Evolutionary conservation across 2,113 vertebrate genomes (phyloP).

Genomic region (Myiozetetes cayanensis): DNA sequence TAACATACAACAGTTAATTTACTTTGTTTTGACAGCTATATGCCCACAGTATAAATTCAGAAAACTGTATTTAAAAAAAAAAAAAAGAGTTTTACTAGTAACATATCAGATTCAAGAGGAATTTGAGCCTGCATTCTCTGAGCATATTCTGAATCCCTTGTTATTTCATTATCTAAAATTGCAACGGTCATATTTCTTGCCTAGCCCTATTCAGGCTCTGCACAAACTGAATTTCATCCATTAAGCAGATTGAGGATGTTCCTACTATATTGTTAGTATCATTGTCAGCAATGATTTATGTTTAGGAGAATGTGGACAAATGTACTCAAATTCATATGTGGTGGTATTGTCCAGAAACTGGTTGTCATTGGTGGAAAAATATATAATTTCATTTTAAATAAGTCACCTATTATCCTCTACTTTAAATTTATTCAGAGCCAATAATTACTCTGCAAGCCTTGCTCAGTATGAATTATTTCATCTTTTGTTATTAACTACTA

Average conservation of each 20-base stretch:
- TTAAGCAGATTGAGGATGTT: slow-evolving; percentile 19
- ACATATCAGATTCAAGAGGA: not conserved
- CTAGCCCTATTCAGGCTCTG: not conserved
- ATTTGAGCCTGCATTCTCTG: not conserved
- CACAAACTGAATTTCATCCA: not conserved
- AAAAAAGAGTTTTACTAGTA: not conserved
- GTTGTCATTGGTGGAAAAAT: not conserved
- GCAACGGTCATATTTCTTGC: not conserved
- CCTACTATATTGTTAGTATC: not conserved
- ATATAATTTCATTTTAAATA: not conserved
- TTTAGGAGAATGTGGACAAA: not conserved
- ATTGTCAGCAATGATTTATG: slow-evolving; percentile 14
- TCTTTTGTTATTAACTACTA: slow-evolving; percentile 4
- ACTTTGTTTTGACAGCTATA: not conserved
- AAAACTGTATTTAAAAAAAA: not conserved
- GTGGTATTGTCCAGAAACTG: not conserved
- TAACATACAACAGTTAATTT: not conserved
- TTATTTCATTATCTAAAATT: slow-evolving; percentile 27
- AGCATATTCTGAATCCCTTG: not conserved
- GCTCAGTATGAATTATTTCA: not conserved
- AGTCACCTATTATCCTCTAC: not conserved
- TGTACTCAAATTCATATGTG: not conserved
- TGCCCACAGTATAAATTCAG: not conserved
- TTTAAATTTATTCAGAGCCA: slow-evolving; percentile 25
- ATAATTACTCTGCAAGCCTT: slow-evolving; percentile 15